A percentile compares a stretch with the other conserved stretches of the same genome.
These are phyloP conservation scores for Etheostoma nigrum DNA, from an alignment of 2,797 vertebrate genomes.

Conservation along the genomic window DNA sequence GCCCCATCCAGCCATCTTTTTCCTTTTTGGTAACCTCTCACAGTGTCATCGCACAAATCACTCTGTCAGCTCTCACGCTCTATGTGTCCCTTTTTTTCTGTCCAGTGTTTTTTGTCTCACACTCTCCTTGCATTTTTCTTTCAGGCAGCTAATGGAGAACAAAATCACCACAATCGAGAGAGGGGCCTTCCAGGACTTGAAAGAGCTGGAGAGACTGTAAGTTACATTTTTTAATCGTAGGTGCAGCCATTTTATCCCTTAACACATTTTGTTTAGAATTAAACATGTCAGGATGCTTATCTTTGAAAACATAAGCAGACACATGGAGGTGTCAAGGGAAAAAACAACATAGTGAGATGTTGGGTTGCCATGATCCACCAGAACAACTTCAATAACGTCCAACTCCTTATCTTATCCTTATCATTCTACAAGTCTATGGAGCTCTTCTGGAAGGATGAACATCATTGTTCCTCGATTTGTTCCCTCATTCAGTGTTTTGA, in stretches of 20 bases:
- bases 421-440: not conserved
- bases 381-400: not conserved
- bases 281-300: not conserved
- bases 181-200: conserved; percentile 97
- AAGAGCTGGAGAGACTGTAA: conserved; percentile 97
- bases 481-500: conserved; percentile 1
- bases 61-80: conserved; percentile 40
- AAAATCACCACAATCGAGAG: conserved; percentile 96
- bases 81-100: conserved; percentile 15
- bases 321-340: not conserved
- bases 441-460: not conserved
- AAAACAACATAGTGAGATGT: not conserved
- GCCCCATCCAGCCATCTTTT: conserved; percentile 33
- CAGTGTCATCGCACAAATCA: conserved; percentile 48
- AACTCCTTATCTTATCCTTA: not conserved
- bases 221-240: conserved; percentile 68
- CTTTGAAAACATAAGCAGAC: conserved; percentile 9
- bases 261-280: not conserved
- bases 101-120: conserved; percentile 42
- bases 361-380: not conserved
- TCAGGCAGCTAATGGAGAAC: conserved; percentile 97
- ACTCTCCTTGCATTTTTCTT: conserved; percentile 58
- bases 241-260: conserved; percentile 4
- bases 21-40: conserved; percentile 46
- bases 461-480: not conserved